Conservation (phyloP, 2,888 invertebrate species). For the Oxytorus armatus region DNA sequence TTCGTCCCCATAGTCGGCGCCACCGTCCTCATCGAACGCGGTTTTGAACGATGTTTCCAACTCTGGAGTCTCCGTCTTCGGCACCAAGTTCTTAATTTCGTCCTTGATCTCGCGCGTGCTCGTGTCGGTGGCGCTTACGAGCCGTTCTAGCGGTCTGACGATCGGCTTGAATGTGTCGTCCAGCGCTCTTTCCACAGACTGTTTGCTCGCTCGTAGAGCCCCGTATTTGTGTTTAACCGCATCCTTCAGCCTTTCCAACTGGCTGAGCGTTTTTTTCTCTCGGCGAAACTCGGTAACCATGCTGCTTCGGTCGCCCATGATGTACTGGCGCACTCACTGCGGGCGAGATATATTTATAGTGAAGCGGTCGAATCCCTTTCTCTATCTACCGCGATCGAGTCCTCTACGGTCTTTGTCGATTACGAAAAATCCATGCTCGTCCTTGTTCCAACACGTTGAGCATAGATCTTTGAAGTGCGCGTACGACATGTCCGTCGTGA, state of each 20-base stretch:
- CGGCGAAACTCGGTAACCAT: slow-evolving; percentile 20
- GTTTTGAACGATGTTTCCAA: slow-evolving; percentile 31
- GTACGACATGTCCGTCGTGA: slow-evolving; percentile 67
- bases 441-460: slow-evolving; percentile 42
- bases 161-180: slow-evolving; percentile 29
- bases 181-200: slow-evolving; percentile 28
- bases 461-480: slow-evolving; percentile 43
- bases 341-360: slow-evolving; percentile 30
- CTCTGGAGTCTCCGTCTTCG: background rate
- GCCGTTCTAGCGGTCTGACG: slow-evolving; percentile 25
- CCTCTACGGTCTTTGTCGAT: slow-evolving; percentile 27
- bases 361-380: slow-evolving; percentile 38
- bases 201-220: slow-evolving; percentile 21
- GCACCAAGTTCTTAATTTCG: background rate
- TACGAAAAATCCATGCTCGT: slow-evolving; percentile 47
- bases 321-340: background rate
- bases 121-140: slow-evolving; percentile 8
- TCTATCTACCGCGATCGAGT: slow-evolving; percentile 17
- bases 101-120: too few species aligned
- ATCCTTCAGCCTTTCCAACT: slow-evolving; percentile 18
- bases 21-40: slow-evolving; percentile 17
- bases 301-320: slow-evolving; percentile 4
- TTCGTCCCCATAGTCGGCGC: too few species aligned
- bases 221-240: slow-evolving; percentile 39
- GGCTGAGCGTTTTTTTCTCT: slow-evolving; percentile 25